phyloP scores from a whole-genome alignment of 2,888 invertebrate genomes.

The Hirtodrosophila duncani region DNA sequence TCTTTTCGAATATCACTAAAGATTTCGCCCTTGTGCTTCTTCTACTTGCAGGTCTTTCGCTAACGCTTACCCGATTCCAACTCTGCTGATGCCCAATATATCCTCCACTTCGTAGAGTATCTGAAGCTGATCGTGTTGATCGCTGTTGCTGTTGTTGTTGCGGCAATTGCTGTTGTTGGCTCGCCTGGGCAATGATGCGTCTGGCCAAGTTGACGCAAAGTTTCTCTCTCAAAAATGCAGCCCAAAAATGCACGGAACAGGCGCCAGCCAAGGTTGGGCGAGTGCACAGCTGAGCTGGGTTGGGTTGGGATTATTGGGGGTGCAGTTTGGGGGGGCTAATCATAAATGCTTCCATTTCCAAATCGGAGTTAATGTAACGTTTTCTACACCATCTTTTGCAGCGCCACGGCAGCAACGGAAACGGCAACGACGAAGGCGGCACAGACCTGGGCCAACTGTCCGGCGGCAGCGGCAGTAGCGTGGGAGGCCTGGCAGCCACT shows the following conservation, averaged over 20 bases:
- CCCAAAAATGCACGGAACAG: slow-evolving; percentile 63
- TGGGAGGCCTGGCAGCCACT: slow-evolving; percentile 58
- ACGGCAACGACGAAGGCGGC: slow-evolving; percentile 25
- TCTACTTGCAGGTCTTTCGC: too few species aligned
- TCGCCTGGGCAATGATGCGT: slow-evolving; percentile 65
- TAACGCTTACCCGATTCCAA: too few species aligned
- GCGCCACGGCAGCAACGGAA: slow-evolving; percentile 69
- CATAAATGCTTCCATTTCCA: too few species aligned
- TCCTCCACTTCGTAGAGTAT: too few species aligned
- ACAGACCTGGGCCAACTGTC: slow-evolving; percentile 35
- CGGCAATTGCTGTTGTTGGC: slow-evolving; percentile 17
- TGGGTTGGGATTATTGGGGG: slow-evolving; percentile 4
- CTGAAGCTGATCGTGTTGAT: too few species aligned
- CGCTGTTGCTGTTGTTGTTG: too few species aligned
- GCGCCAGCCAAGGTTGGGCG: slow-evolving; percentile 48
- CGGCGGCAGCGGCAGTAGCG: slow-evolving; percentile 30
- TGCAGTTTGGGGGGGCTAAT: background rate
- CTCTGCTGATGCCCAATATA: too few species aligned
- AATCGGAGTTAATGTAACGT: background rate
- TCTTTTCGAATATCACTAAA: too few species aligned
- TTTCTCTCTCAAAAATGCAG: slow-evolving; percentile 72
- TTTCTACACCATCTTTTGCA: slow-evolving; percentile 23
- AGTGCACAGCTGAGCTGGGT: slow-evolving; percentile 29
- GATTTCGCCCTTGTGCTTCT: too few species aligned
- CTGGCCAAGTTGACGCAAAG: slow-evolving; percentile 74